Conservation (phyloP, 2,888 invertebrate genomes). For the Cerceris ruficornis region DNA sequence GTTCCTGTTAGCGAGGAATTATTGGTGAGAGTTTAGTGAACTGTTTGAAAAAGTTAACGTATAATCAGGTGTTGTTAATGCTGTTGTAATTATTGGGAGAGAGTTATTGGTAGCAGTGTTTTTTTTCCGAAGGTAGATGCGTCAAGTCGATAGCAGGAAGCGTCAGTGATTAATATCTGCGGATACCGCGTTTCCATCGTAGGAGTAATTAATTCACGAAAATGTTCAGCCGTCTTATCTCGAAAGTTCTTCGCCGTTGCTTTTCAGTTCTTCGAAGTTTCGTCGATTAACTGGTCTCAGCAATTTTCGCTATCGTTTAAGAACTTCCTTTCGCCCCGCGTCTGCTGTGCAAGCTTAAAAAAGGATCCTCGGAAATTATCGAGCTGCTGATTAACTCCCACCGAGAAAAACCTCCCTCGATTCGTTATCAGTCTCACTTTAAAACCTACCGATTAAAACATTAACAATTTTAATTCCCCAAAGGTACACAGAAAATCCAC, state of each 20-base stretch:
- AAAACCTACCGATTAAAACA: too few species aligned
- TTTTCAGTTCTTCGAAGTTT: constrained; percentile 54
- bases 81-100: neutral
- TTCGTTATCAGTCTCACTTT: too few species aligned
- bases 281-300: constrained; percentile 64
- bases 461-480: too few species aligned
- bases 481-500: too few species aligned
- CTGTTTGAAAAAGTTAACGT: too few species aligned
- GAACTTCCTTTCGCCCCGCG: constrained; percentile 23
- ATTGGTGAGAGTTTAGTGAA: too few species aligned
- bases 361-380: constrained; percentile 6
- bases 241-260: constrained; percentile 40
- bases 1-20: neutral
- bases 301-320: constrained; percentile 54
- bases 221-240: constrained; percentile 60
- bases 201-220: constrained; percentile 63
- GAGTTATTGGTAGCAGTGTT: neutral
- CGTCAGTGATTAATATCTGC: constrained; percentile 56
- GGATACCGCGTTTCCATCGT: constrained; percentile 37
- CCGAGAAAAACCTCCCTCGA: neutral
- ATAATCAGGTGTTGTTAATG: too few species aligned
- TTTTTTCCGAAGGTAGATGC: neutral
- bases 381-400: constrained; percentile 18
- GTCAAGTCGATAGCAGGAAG: constrained; percentile 17
- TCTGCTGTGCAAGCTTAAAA: constrained; percentile 10